Percentiles rank a stretch among this genome's conserved stretches.
Conservation (phyloP, 2,888 invertebrate species). For the Tortricodes alternella region DNA sequence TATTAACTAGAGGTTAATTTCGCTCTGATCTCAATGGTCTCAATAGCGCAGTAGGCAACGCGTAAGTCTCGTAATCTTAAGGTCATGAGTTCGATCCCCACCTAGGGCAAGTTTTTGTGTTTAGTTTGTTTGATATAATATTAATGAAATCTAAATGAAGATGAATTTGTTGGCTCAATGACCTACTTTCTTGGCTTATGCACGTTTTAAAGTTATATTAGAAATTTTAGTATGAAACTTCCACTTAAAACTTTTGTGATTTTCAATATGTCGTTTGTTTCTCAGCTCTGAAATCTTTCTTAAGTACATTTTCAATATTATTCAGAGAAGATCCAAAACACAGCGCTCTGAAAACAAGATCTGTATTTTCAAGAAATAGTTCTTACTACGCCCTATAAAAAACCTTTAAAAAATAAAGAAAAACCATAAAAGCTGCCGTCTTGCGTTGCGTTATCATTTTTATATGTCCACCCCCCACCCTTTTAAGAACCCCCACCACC, state of each 20-base stretch:
- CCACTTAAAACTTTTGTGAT: too few relatives aligned
- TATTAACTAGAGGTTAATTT: background rate
- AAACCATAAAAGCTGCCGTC: constrained; percentile 82
- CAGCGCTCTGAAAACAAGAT: constrained; percentile 2
- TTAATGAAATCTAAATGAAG: too few relatives aligned
- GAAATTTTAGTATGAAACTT: too few relatives aligned
- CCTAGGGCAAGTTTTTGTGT: constrained; percentile 85
- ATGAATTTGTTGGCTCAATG: too few relatives aligned
- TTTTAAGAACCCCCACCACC: constrained; percentile 52
- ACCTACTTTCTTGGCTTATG: too few relatives aligned
- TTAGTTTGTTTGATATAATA: background rate
- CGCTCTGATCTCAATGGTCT: constrained; percentile 67
- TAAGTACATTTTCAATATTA: constrained; percentile 5
- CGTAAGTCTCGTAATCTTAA: constrained; percentile 96
- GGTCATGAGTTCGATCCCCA: constrained; percentile 98
- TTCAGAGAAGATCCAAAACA: background rate
- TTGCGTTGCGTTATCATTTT: constrained; percentile 83
- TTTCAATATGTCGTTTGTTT: too few relatives aligned
- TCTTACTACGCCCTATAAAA: constrained; percentile 59
- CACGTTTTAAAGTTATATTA: too few relatives aligned
- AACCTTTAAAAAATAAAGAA: constrained; percentile 80
- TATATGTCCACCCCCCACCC: constrained; percentile 73
- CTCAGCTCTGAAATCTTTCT: too few relatives aligned
- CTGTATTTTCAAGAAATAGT: constrained; percentile 19
- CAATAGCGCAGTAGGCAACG: constrained; percentile 94